phyloP scores from a whole-genome alignment of 2,113 vertebrate genomes.

The Meleagris gallopavo region DNA sequence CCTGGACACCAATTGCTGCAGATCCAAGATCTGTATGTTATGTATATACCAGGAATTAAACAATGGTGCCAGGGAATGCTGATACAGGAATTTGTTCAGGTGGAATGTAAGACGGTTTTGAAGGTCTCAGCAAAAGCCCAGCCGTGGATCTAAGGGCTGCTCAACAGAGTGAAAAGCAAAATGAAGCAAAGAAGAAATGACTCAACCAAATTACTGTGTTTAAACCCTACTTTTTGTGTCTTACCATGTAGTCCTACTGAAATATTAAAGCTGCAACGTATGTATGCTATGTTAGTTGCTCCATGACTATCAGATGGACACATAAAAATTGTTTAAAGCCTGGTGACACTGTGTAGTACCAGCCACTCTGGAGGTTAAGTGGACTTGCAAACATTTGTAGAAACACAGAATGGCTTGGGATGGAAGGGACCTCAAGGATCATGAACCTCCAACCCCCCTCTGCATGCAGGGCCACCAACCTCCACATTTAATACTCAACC shows the following conservation, averaged over 20 bases:
- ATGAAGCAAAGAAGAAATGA: neutral
- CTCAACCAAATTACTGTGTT: neutral
- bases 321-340: neutral
- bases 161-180: neutral
- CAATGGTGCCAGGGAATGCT: neutral
- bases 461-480: no score
- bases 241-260: neutral
- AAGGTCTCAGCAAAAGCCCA: neutral
- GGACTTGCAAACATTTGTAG: neutral
- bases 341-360: neutral
- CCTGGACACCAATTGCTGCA: neutral
- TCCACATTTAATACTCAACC: no score
- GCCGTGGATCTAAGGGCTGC: neutral
- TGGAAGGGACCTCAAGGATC: no score
- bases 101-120: neutral
- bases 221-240: neutral
- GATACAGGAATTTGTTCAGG: neutral
- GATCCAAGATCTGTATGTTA: neutral
- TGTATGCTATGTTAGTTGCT: neutral
- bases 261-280: neutral
- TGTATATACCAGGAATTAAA: neutral
- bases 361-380: neutral
- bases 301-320: neutral
- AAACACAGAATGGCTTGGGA: no score
- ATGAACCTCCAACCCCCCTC: no score